These are phyloP conservation scores for Drosophila kanapiae DNA, from an alignment of 1,140 invertebrate species.

Conservation along the genomic window DNA sequence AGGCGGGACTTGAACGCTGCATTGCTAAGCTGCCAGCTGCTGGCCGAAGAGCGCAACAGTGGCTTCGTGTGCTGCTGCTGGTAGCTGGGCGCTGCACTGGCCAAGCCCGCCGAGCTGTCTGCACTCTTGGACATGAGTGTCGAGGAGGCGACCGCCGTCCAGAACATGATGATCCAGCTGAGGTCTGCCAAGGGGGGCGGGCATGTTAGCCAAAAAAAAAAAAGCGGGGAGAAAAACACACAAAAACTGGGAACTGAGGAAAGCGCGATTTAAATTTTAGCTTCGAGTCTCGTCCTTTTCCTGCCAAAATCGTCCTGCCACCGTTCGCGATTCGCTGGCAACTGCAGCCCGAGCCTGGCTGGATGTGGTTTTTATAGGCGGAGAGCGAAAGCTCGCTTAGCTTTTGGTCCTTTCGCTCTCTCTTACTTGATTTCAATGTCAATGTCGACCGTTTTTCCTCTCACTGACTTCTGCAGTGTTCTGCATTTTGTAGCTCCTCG, in stretches of 20 bases:
- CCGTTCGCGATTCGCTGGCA: conserved; percentile 12
- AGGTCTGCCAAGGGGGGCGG: not conserved
- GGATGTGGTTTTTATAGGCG: conserved; percentile 32
- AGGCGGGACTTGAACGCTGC: conserved; percentile 52
- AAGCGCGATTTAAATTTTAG: conserved; percentile 1
- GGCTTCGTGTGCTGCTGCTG: conserved; percentile 57
- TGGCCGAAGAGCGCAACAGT: conserved; percentile 29
- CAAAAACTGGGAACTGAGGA: not conserved
- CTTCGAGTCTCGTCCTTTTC: not conserved
- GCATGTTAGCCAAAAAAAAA: conserved; percentile 22
- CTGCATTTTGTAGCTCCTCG: not conserved
- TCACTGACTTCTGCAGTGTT: not conserved
- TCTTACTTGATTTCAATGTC: conserved; percentile 37
- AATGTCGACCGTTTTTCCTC: conserved; percentile 18
- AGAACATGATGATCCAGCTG: conserved; percentile 45
- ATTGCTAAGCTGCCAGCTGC: conserved; percentile 60
- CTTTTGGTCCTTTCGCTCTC: conserved; percentile 8
- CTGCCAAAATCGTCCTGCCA: not conserved
- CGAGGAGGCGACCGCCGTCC: conserved; percentile 62
- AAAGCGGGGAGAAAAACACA: too few relatives aligned
- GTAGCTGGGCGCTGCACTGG: conserved; percentile 59
- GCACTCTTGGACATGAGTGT: conserved; percentile 27
- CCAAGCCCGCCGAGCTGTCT: conserved; percentile 35
- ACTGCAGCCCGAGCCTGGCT: conserved; percentile 32
- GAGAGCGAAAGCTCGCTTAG: conserved; percentile 29